phyloP scores from a whole-genome alignment of 2,113 vertebrate species.

The Pygoscelis adeliae region DNA sequence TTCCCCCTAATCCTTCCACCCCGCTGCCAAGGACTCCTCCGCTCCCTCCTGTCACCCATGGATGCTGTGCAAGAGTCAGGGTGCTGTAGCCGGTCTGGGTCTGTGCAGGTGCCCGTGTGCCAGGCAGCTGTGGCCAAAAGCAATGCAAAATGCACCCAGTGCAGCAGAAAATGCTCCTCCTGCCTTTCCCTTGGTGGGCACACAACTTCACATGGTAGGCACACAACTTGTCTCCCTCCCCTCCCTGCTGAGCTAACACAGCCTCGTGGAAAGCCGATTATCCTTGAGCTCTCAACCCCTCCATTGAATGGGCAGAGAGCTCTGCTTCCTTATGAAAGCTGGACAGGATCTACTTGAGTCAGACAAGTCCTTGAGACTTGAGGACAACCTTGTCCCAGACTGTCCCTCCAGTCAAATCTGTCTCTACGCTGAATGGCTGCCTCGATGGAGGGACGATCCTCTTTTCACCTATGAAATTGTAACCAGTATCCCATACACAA shows the following conservation, averaged over 20 bases:
- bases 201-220: neutral
- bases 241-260: neutral
- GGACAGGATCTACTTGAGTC: neutral
- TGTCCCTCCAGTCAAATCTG: neutral
- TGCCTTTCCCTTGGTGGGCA: neutral
- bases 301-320: neutral
- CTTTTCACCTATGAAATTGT: neutral
- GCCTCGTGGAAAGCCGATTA: neutral
- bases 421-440: neutral
- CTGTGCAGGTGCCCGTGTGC: rapidly evolving
- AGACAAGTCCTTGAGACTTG: neutral
- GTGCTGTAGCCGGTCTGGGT: neutral
- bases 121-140: neutral
- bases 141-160: neutral
- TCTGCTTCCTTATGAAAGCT: neutral
- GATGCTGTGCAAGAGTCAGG: neutral
- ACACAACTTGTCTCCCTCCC: neutral
- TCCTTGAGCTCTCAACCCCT: neutral
- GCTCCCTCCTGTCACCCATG: neutral
- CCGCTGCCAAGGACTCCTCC: neutral
- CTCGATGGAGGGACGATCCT: neutral
- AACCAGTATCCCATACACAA: neutral
- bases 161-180: neutral
- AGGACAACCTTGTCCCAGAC: neutral
- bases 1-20: neutral